Conservation (phyloP, 2,113 vertebrate genomes). For the Microcebus griseorufus region DNA sequence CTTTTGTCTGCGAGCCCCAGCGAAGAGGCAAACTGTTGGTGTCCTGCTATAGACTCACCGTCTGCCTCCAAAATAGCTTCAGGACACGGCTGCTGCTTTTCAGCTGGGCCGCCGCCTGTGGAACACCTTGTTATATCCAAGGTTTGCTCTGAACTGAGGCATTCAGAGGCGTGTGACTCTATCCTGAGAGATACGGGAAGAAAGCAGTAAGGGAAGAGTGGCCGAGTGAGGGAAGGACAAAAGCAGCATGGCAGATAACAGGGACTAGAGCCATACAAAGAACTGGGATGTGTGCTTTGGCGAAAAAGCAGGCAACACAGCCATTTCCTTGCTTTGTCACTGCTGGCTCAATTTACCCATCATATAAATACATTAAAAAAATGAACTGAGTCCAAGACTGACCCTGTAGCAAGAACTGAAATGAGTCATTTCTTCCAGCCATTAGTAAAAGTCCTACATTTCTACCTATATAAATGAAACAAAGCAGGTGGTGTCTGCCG, state of each 20-base stretch:
- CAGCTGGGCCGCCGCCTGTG: rapidly evolving
- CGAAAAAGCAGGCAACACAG: neutral
- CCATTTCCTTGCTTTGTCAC: neutral
- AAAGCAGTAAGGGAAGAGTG: neutral
- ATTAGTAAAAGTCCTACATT: neutral
- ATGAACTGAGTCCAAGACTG: neutral
- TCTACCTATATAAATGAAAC: neutral
- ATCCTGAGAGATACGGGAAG: neutral
- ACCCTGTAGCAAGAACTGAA: neutral
- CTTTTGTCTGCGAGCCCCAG: neutral
- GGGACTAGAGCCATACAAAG: constrained; percentile 23
- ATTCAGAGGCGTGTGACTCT: neutral
- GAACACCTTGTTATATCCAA: neutral
- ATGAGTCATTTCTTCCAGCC: neutral
- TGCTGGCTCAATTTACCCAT: neutral
- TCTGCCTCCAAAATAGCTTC: neutral
- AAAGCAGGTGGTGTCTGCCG: neutral
- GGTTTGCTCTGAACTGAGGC: neutral
- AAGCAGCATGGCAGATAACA: neutral
- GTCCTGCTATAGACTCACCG: neutral
- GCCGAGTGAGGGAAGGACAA: neutral
- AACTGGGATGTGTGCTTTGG: constrained; percentile 15
- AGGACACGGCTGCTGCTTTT: neutral
- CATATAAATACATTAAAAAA: neutral
- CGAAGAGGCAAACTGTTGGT: constrained; percentile 43